phyloP scores from a whole-genome alignment of 2,113 vertebrate species.

The Carlito syrichta region DNA sequence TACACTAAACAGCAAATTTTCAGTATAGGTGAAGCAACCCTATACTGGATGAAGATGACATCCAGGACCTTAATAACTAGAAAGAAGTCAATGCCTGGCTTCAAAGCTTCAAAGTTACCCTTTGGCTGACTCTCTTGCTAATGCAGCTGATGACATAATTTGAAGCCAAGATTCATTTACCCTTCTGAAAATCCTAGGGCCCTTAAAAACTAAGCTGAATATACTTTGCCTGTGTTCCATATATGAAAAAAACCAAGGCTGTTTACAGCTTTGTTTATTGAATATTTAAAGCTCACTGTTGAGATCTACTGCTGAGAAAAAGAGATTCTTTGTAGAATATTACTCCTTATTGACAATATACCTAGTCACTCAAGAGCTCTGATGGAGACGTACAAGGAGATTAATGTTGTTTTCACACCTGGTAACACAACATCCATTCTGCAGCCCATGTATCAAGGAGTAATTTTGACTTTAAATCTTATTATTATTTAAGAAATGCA shows the following conservation, averaged over 20 bases:
- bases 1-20: background rate
- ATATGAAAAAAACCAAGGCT: background rate
- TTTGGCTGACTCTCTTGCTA: background rate
- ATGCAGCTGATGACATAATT: background rate
- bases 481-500: background rate
- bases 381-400: background rate
- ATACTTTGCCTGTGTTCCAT: background rate
- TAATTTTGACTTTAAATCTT: background rate
- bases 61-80: background rate
- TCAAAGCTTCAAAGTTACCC: background rate
- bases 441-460: background rate
- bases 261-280: background rate
- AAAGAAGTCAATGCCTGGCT: background rate
- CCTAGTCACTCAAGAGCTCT: background rate
- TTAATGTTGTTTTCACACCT: background rate
- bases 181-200: background rate
- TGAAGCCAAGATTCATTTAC: background rate
- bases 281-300: background rate
- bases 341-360: background rate
- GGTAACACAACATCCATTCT: background rate
- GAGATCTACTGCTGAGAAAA: background rate
- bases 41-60: background rate
- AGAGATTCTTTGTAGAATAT: background rate
- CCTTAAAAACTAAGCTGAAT: background rate
- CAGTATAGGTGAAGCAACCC: background rate